phyloP scores from a whole-genome alignment of 1,140 invertebrate genomes.

The Bombus balteatus region DNA sequence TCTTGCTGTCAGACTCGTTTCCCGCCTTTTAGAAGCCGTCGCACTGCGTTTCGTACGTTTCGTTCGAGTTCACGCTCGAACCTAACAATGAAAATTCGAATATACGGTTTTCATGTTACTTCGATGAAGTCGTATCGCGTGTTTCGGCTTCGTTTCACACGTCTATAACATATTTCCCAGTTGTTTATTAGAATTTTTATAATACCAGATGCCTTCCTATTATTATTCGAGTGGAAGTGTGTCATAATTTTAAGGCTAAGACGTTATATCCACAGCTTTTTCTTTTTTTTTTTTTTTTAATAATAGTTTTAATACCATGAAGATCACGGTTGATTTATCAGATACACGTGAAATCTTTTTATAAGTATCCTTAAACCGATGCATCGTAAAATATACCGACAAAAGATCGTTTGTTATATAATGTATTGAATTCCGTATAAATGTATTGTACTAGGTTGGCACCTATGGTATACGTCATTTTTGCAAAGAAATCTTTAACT shows the following conservation, averaged over 20 bases:
- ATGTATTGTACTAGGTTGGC: background rate
- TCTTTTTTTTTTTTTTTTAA: too few relatives aligned
- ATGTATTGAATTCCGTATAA: background rate
- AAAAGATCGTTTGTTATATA: background rate
- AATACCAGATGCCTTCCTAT: too few relatives aligned
- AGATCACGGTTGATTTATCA: background rate
- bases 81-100: background rate
- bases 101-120: too few relatives aligned
- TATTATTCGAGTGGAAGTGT: background rate
- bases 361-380: background rate
- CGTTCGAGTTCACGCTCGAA: background rate
- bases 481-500: background rate
- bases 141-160: background rate
- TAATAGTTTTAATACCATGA: background rate
- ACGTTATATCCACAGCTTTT: too few relatives aligned
- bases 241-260: background rate
- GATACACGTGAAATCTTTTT: background rate
- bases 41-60: background rate
- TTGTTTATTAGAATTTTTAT: background rate
- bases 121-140: background rate
- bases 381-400: background rate
- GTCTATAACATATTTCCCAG: background rate
- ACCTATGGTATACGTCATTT: too few relatives aligned
- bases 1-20: slow-evolving; percentile 20
- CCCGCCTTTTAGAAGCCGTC: background rate